A percentile compares a stretch with the other conserved stretches of the same genome.
Evolutionary conservation across 2,113 vertebrate species (phyloP).

Genomic region (Pseudopodoces humilis): DNA sequence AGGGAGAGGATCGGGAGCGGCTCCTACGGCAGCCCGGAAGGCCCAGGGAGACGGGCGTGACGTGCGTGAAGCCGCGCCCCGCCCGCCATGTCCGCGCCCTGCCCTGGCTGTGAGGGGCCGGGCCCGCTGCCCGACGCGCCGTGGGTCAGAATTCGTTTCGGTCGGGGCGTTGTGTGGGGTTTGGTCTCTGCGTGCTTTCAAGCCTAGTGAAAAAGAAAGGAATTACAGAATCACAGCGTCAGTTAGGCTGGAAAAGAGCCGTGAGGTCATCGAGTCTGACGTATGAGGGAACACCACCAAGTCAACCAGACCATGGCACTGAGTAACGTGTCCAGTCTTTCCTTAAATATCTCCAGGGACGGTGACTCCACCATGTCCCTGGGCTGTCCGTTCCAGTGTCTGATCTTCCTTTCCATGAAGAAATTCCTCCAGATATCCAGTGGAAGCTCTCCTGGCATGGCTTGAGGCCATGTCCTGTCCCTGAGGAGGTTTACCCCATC

Average conservation of each 20-base stretch:
- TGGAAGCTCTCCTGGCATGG: background rate
- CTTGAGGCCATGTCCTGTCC: background rate
- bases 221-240: background rate
- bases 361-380: background rate
- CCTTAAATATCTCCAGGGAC: too few relatives aligned
- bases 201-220: background rate
- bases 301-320: accelerated
- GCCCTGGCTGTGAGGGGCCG: accelerated
- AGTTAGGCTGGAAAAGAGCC: background rate
- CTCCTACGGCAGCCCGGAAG: background rate
- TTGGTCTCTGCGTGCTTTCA: accelerated
- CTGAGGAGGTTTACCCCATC: background rate
- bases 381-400: background rate
- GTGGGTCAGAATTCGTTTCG: accelerated
- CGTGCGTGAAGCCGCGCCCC: background rate
- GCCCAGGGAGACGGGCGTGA: accelerated
- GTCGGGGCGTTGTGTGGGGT: accelerated
- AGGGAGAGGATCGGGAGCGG: background rate
- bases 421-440: background rate
- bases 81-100: background rate
- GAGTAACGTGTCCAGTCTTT: background rate
- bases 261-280: background rate
- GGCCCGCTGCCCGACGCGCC: accelerated
- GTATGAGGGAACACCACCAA: accelerated
- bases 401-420: background rate